Conservation (phyloP, 2,888 invertebrate species). For the Beris chalybata region DNA sequence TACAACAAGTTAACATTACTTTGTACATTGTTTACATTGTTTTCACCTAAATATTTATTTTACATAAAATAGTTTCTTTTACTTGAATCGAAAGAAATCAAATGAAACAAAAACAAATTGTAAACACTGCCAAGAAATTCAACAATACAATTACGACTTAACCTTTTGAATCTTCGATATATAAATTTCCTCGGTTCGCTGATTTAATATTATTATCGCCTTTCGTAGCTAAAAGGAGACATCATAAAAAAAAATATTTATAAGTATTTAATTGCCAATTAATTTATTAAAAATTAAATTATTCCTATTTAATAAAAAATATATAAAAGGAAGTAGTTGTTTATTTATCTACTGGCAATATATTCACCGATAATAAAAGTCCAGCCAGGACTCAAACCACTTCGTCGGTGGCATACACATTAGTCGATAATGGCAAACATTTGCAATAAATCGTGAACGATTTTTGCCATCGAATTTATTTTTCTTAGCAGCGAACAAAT, state of each 20-base stretch:
- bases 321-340: too few species aligned
- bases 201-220: slow-evolving; percentile 47
- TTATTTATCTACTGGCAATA: too few species aligned
- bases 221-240: slow-evolving; percentile 45
- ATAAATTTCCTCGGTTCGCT: slow-evolving; percentile 53
- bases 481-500: too few species aligned
- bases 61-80: neutral
- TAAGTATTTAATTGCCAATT: neutral
- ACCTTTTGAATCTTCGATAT: slow-evolving; percentile 54
- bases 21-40: slow-evolving; percentile 16
- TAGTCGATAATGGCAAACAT: too few species aligned
- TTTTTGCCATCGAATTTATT: too few species aligned
- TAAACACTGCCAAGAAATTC: neutral
- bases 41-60: slow-evolving; percentile 1
- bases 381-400: too few species aligned
- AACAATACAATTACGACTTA: slow-evolving; percentile 39
- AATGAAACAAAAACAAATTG: neutral
- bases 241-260: slow-evolving; percentile 29
- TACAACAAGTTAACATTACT: slow-evolving; percentile 18
- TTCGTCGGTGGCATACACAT: too few species aligned
- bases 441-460: too few species aligned
- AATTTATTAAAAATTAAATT: neutral
- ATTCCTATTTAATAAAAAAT: neutral
- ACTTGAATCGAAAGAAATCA: neutral
- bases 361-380: too few species aligned